These are phyloP conservation scores for Spilogale gracilis DNA, from an alignment of 2,113 vertebrate genomes.

Conservation along the genomic window DNA sequence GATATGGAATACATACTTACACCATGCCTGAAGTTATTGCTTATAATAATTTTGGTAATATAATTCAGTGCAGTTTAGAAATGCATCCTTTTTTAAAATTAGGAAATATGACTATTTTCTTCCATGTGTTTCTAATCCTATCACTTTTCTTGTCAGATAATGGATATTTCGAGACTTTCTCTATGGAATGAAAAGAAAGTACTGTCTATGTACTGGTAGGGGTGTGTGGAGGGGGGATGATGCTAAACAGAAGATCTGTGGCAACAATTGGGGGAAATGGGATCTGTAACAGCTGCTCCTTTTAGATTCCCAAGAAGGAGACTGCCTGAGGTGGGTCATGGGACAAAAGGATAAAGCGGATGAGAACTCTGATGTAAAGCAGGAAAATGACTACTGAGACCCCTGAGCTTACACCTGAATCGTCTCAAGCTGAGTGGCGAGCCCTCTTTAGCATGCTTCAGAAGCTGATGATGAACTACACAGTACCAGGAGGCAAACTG, in stretches of 20 bases:
- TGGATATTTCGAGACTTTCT: constrained; percentile 92
- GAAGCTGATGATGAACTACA: constrained; percentile 92
- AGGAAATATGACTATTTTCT: constrained; percentile 55
- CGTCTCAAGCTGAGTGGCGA: constrained; percentile 88
- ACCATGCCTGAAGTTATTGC: neutral
- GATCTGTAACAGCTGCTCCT: constrained; percentile 94
- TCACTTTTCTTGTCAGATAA: constrained; percentile 87
- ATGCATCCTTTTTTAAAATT: constrained; percentile 3
- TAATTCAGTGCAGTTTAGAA: neutral
- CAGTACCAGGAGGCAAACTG: constrained; percentile 91
- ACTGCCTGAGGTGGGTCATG: constrained; percentile 91
- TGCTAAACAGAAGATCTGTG: constrained; percentile 69
- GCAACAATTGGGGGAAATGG: constrained; percentile 92
- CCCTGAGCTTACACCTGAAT: constrained; percentile 87
- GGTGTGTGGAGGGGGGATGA: constrained; percentile 24
- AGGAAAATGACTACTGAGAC: constrained; percentile 93
- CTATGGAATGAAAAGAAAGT: constrained; percentile 87
- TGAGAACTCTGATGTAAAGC: constrained; percentile 92
- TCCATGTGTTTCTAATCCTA: constrained; percentile 70
- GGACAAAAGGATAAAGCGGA: constrained; percentile 95
- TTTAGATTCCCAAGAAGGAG: constrained; percentile 92
- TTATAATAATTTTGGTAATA: constrained; percentile 19
- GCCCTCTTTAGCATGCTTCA: constrained; percentile 92
- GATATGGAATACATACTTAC: neutral
- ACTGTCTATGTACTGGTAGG: constrained; percentile 89